Evolutionary conservation across 2,888 invertebrate genomes (phyloP).

Genomic region (Andricus curvator): DNA sequence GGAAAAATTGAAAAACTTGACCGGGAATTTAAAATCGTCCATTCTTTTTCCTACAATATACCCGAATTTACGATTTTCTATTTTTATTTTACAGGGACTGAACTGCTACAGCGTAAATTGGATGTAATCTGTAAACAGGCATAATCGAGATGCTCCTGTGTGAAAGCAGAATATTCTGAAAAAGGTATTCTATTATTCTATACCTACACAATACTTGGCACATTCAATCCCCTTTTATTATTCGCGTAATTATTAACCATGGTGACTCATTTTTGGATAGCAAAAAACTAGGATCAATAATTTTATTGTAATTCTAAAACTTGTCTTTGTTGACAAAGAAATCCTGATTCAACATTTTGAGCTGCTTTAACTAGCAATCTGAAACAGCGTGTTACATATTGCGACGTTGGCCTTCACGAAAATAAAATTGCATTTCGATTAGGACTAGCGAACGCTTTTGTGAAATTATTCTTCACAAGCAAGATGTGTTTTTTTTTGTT

Average conservation of each 20-base stretch:
- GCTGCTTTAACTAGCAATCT: no score
- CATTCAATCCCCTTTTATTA: conserved; percentile 49
- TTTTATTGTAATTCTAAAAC: conserved; percentile 19
- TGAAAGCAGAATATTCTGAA: conserved; percentile 71
- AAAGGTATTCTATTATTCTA: conserved; percentile 77
- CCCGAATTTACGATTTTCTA: not conserved
- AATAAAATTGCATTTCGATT: not conserved
- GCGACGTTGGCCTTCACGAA: not conserved
- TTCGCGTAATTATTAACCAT: conserved; percentile 62
- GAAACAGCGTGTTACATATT: no score
- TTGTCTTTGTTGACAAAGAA: not conserved
- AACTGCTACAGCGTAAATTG: conserved; percentile 52
- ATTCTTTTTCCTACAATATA: no score
- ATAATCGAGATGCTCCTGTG: conserved; percentile 30
- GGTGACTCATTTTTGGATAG: conserved; percentile 62
- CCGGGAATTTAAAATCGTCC: no score
- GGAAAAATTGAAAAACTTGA: no score
- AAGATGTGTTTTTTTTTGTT: conserved; percentile 40
- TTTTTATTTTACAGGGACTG: conserved; percentile 68
- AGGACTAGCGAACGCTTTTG: not conserved
- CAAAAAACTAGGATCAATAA: conserved; percentile 1
- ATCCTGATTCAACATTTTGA: not conserved
- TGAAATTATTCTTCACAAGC: not conserved
- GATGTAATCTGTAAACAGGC: conserved; percentile 36
- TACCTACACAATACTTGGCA: conserved; percentile 70